Evolutionary conservation across 2,888 invertebrate genomes (phyloP).

Genomic region (Lasioglossum figueresi): DNA sequence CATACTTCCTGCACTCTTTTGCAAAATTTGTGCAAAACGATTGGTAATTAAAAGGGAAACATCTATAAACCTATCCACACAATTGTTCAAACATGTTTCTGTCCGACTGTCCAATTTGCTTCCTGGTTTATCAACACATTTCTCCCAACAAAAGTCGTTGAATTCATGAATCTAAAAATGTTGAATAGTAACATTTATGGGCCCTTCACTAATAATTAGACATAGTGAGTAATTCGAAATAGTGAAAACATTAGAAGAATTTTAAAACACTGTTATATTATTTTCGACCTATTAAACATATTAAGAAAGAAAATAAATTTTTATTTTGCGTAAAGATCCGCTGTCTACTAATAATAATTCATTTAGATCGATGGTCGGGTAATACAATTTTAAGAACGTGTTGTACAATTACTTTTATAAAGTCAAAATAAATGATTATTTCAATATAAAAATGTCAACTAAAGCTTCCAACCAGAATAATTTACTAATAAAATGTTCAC

Average conservation of each 20-base stretch:
- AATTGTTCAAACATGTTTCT: conserved; percentile 95
- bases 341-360: background rate
- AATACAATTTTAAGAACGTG: background rate
- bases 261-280: too few species aligned
- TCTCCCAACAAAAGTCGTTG: conserved; percentile 98
- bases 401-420: background rate
- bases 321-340: too few species aligned
- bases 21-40: conserved; percentile 93
- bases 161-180: conserved; percentile 93
- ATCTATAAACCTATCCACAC: conserved; percentile 97
- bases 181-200: conserved; percentile 32
- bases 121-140: conserved; percentile 96
- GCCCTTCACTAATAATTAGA: background rate
- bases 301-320: too few species aligned
- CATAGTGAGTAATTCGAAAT: too few species aligned
- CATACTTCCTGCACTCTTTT: conserved; percentile 86
- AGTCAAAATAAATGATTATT: background rate
- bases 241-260: too few species aligned
- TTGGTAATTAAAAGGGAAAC: conserved; percentile 94
- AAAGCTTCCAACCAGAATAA: background rate
- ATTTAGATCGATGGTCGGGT: background rate
- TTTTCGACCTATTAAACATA: too few species aligned
- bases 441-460: background rate
- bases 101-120: conserved; percentile 94
- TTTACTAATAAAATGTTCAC: background rate